Percentiles rank a stretch among this genome's conserved stretches.
phyloP scores from a whole-genome alignment of 1,140 invertebrate genomes.

The Rhagoletis pomonella region DNA sequence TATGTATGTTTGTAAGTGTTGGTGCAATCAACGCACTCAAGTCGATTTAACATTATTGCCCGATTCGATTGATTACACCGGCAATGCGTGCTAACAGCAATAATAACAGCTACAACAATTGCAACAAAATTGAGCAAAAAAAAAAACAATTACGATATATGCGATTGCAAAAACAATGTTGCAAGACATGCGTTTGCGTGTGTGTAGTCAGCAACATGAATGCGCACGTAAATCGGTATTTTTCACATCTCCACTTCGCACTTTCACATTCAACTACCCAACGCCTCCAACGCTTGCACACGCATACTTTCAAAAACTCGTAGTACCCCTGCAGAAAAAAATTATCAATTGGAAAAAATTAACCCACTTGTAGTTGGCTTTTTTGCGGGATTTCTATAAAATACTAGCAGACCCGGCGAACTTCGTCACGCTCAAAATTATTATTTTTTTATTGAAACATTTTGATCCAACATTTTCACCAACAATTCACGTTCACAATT shows the following conservation, averaged over 20 bases:
- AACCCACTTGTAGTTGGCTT: too few relatives aligned
- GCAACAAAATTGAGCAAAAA: neutral
- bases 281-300: neutral
- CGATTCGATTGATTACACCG: slow-evolving; percentile 45
- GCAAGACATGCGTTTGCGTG: slow-evolving; percentile 6
- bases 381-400: too few relatives aligned
- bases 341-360: too few relatives aligned
- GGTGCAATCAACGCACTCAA: slow-evolving; percentile 23
- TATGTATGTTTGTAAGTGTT: neutral
- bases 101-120: neutral
- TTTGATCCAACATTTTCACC: too few relatives aligned
- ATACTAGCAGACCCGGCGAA: too few relatives aligned
- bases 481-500: too few relatives aligned
- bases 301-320: neutral
- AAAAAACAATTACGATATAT: neutral
- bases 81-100: slow-evolving; percentile 45
- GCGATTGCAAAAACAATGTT: neutral
- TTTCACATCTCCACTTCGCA: slow-evolving; percentile 1
- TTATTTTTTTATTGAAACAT: too few relatives aligned
- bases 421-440: too few relatives aligned
- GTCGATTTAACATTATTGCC: slow-evolving; percentile 45
- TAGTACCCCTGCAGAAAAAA: too few relatives aligned
- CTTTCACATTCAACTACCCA: neutral
- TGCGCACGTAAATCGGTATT: neutral
- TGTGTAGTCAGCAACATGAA: neutral